phyloP scores from a whole-genome alignment of 2,113 vertebrate genomes.

The Larimichthys polyactis region DNA sequence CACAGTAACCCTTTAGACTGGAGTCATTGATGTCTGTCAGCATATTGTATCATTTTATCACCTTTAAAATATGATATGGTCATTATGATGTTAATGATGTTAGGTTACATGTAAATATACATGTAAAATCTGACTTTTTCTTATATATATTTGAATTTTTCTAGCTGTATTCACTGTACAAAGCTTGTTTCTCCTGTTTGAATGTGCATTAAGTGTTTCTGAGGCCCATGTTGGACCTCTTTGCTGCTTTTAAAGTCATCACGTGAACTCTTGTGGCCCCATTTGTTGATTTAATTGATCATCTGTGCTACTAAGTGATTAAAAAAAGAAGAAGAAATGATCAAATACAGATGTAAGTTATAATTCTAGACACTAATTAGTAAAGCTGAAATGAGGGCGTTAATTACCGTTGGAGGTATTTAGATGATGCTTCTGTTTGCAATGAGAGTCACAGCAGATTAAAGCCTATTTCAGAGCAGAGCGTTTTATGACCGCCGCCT shows the following conservation, averaged over 20 bases:
- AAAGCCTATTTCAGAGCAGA: slow-evolving; percentile 42
- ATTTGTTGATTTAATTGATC: not conserved
- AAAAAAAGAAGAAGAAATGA: too few species aligned
- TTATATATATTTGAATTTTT: not conserved
- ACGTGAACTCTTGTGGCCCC: not conserved
- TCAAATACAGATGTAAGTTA: not conserved
- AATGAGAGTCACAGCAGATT: slow-evolving; percentile 35
- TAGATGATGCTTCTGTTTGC: slow-evolving; percentile 9
- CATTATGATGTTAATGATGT: not conserved
- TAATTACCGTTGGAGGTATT: not conserved
- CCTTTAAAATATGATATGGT: not conserved
- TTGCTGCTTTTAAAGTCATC: not conserved
- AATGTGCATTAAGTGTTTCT: not conserved
- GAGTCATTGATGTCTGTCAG: slow-evolving; percentile 11
- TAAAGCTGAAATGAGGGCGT: too few species aligned
- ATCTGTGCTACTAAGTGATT: not conserved
- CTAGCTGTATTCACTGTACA: too few species aligned
- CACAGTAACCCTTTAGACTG: not conserved
- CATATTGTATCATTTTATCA: not conserved
- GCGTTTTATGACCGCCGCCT: slow-evolving; percentile 25
- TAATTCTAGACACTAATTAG: too few species aligned
- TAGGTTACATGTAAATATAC: not conserved
- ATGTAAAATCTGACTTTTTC: not conserved
- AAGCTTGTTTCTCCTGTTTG: not conserved
- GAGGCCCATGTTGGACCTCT: not conserved